These are phyloP conservation scores for Hirtodrosophila histrioides DNA, from an alignment of 2,888 invertebrate genomes.

Conservation along the genomic window DNA sequence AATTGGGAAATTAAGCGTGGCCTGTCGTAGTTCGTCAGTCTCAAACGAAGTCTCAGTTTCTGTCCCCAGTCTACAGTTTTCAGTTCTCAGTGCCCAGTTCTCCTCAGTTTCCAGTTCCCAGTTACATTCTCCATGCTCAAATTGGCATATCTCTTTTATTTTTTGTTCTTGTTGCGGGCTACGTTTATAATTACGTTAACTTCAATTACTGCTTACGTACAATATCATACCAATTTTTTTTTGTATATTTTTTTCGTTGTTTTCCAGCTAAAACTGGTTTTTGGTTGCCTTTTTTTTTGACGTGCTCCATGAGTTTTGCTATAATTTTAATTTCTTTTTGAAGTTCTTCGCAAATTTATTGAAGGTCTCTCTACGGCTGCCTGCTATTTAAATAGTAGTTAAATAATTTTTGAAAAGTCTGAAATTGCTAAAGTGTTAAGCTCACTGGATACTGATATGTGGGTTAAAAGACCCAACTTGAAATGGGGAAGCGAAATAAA, in stretches of 20 bases:
- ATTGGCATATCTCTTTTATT: constrained; percentile 20
- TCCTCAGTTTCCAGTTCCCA: constrained; percentile 4
- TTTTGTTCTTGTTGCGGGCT: constrained; percentile 36
- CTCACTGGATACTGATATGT: constrained; percentile 9
- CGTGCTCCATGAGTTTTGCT: constrained; percentile 57
- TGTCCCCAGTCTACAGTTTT: neutral
- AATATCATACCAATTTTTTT: constrained; percentile 60
- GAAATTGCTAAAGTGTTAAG: constrained; percentile 26
- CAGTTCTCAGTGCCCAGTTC: constrained; percentile 11
- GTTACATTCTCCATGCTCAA: constrained; percentile 16
- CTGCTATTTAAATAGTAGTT: constrained; percentile 54
- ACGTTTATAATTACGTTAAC: constrained; percentile 74
- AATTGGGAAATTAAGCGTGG: constrained; percentile 65
- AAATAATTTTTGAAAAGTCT: constrained; percentile 45
- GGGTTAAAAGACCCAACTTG: neutral
- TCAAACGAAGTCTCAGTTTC: neutral
- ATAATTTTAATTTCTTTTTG: constrained; percentile 73
- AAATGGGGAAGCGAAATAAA: neutral
- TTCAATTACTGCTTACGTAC: constrained; percentile 77
- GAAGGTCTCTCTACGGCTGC: constrained; percentile 45
- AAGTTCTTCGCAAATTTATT: constrained; percentile 60
- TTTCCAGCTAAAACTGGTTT: constrained; percentile 60
- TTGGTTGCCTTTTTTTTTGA: constrained; percentile 20
- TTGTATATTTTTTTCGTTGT: constrained; percentile 18
- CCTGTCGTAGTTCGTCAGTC: constrained; percentile 7